Percentiles rank a stretch among this genome's conserved stretches.
Conservation (phyloP, 1,140 invertebrate species). For the Brachionus angularis region DNA sequence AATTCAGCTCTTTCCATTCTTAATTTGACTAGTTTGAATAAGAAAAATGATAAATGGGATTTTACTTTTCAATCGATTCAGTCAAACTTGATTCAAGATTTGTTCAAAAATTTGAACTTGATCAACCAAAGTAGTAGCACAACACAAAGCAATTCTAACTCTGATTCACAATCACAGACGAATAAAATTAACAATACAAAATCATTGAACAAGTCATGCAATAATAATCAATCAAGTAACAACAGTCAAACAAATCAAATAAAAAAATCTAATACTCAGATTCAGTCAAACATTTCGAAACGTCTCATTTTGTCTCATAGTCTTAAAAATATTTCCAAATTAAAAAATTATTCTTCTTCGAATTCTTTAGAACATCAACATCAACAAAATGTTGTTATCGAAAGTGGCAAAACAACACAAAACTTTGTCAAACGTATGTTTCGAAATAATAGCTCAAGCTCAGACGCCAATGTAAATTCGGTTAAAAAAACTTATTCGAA, state of each 20-base stretch:
- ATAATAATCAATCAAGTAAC: no score
- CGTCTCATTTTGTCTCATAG: no score
- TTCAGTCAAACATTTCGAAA: no score
- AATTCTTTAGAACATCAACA: no score
- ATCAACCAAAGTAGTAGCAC: background rate
- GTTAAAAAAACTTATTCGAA: background rate
- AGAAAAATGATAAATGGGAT: slow-evolving; percentile 13
- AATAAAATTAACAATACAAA: no score
- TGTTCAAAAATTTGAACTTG: background rate
- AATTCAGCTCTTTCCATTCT: background rate
- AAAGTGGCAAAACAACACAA: background rate
- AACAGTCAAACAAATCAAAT: no score
- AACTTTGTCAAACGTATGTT: background rate
- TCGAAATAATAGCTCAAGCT: background rate
- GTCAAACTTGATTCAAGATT: slow-evolving; percentile 16
- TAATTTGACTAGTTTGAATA: background rate
- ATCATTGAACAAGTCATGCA: no score
- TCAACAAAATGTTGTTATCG: background rate
- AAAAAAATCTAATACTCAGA: no score
- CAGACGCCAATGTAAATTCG: slow-evolving; percentile 13
- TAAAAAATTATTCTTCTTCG: no score
- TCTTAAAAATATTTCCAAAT: no score
- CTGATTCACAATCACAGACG: slow-evolving; percentile 7
- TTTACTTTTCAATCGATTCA: background rate
- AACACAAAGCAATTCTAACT: background rate